phyloP scores from a whole-genome alignment of 2,888 invertebrate species.

The Luffia ferchaultella region DNA sequence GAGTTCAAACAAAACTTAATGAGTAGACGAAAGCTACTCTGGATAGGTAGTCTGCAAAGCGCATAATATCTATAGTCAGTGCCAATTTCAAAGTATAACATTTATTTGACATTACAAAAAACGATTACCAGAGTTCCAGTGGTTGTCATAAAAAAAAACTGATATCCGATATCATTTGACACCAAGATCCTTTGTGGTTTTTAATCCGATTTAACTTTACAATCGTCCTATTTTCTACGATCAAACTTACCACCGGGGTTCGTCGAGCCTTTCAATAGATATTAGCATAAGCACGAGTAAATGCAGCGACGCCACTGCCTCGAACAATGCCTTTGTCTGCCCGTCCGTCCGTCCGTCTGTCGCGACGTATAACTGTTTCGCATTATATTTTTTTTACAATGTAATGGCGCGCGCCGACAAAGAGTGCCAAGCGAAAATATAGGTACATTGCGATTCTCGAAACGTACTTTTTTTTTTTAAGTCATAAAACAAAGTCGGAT shows the following conservation, averaged over 20 bases:
- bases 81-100: too few relatives aligned
- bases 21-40: too few relatives aligned
- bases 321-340: constrained; percentile 59
- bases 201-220: not conserved
- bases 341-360: constrained; percentile 42
- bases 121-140: too few relatives aligned
- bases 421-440: constrained; percentile 20
- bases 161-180: too few relatives aligned
- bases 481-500: constrained; percentile 9
- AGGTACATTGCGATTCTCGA: constrained; percentile 14
- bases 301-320: constrained; percentile 30
- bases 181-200: too few relatives aligned
- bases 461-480: not conserved
- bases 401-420: constrained; percentile 32
- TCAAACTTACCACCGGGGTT: constrained; percentile 3
- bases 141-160: too few relatives aligned
- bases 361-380: constrained; percentile 39
- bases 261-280: constrained; percentile 46
- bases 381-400: constrained; percentile 31
- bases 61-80: too few relatives aligned
- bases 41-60: too few relatives aligned
- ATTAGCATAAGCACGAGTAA: constrained; percentile 57
- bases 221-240: not conserved
- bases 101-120: too few relatives aligned
- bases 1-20: too few relatives aligned